Base-by-base conservation (phyloP, 2,797 vertebrate species). In the Gymnodraco acuticeps region DNA sequence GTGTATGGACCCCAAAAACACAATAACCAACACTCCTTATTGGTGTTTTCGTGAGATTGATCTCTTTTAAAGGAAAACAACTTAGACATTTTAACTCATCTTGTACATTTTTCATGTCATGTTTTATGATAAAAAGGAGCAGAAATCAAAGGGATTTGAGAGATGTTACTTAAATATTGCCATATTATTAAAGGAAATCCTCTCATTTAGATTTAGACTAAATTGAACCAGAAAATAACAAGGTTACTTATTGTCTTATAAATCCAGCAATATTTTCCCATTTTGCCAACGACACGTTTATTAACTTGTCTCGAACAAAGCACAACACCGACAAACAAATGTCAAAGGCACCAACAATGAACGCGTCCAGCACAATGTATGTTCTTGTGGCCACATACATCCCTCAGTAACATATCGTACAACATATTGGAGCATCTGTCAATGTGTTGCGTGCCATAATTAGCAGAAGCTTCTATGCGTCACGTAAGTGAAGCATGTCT, bases 401-500 rank as follows among this genome's bases (percentile, higher is more conserved):
- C 46, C 50, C 55, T 42, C 33, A 48, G 63, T 41, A 66, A 55
- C 64, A 60, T 10, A 80, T 52, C 81, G 69, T 54, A 56, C 73
- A 75, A 81, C 80, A 76, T 72, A 73, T 5, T 46, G 60, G 38
- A 80, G 76, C 78, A 72, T 89, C 73, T 85, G 81, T 81, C 79
- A 83, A 33, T 45, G 80, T 66, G 75, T 64, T 59, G 61, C 68
- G 66, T 79, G 76, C 70, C 84, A 71, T 72, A 74, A 85, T 83
- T 63, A 90, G 72, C 79, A 56, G 73, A 78, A 47, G 54, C 60
- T 53, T 50, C 81, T 70, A n/a, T 55, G 80, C 80, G 59, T 69
- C 78, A 69, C 73, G 58, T 9, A 62, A 70, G 69, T 46, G 59
- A 52, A 76, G 45, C 48, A 60, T 43, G 68, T 12, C 23, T 23